Conservation (phyloP, 2,113 vertebrate species). For the Dromas ardeola region DNA sequence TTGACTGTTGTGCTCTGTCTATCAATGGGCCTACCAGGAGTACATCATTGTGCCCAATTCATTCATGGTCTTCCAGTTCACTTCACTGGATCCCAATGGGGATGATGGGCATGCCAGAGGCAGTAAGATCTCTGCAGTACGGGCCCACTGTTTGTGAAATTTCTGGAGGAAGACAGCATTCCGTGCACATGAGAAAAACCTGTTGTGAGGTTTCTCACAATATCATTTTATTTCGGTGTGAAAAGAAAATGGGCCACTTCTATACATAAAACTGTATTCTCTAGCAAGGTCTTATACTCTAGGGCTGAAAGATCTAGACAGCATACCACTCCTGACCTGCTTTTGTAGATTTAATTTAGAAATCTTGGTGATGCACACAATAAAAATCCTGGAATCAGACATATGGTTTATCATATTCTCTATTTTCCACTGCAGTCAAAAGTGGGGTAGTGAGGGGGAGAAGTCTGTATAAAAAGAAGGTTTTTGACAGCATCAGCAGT, state of each 20-base stretch:
- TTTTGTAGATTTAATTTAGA: not conserved
- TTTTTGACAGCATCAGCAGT: not conserved
- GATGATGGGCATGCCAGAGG: not conserved
- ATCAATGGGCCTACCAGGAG: not conserved
- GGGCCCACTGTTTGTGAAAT: not conserved
- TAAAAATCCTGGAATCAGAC: not conserved
- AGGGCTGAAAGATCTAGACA: not conserved
- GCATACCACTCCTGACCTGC: not conserved
- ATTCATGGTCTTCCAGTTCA: slow-evolving; percentile 15
- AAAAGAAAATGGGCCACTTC: not conserved
- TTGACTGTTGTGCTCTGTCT: not conserved
- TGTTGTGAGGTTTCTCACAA: not conserved
- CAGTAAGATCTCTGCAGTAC: not conserved
- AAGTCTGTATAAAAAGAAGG: not conserved
- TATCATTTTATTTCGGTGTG: not conserved
- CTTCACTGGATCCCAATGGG: not conserved
- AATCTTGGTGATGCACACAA: not conserved
- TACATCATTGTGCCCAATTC: not conserved
- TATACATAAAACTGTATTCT: not conserved
- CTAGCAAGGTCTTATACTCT: not conserved
- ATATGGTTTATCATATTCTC: not conserved
- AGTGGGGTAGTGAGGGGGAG: not conserved
- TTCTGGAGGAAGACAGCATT: not conserved
- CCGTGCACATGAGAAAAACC: not conserved
- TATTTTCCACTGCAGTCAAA: not conserved